Conservation (phyloP, 2,888 invertebrate genomes). For the Prenolepis imparis region DNA sequence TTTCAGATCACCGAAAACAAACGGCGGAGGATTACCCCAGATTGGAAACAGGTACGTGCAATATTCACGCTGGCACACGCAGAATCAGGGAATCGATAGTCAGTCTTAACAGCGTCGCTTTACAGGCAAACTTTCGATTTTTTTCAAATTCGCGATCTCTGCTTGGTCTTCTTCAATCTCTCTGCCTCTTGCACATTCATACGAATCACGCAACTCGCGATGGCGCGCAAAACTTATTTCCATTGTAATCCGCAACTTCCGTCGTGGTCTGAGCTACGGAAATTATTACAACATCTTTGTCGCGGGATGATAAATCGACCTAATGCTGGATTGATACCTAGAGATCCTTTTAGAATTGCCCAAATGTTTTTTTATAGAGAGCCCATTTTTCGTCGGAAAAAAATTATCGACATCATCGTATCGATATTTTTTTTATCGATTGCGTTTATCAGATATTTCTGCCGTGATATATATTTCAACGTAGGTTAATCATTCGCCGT, state of each 20-base stretch:
- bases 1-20: constrained; percentile 84
- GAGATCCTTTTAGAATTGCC: constrained; percentile 20
- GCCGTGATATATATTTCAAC: background rate
- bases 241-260: constrained; percentile 60
- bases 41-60: constrained; percentile 83
- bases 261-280: constrained; percentile 54
- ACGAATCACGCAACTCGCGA: constrained; percentile 69
- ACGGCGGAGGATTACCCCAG: constrained; percentile 83
- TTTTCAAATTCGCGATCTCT: constrained; percentile 51
- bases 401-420: background rate
- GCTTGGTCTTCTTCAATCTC: constrained; percentile 32
- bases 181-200: constrained; percentile 38
- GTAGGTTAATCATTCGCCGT: background rate
- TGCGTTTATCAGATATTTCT: background rate
- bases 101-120: constrained; percentile 13
- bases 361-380: constrained; percentile 17
- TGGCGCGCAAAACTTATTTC: constrained; percentile 62
- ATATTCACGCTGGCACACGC: background rate
- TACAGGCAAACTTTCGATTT: constrained; percentile 17
- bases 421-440: background rate
- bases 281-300: constrained; percentile 61
- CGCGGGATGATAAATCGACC: constrained; percentile 9
- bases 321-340: constrained; percentile 32
- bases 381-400: background rate
- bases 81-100: background rate